Evolutionary conservation across 2,888 invertebrate species (phyloP).

Genomic region (Rhagium mordax): DNA sequence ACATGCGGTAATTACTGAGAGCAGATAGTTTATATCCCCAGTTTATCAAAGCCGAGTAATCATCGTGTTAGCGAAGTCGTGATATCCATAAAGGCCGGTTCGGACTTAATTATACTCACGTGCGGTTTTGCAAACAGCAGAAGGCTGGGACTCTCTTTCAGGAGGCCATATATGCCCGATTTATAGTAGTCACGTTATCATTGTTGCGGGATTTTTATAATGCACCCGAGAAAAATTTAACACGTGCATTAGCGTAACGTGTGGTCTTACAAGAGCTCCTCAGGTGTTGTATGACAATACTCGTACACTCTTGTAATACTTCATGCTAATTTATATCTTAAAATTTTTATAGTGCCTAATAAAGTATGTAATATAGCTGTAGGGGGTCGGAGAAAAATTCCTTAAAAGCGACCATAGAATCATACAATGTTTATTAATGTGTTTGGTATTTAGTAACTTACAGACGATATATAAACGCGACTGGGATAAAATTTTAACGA

Average conservation of each 20-base stretch:
- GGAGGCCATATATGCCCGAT: constrained; percentile 64
- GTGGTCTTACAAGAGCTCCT: constrained; percentile 50
- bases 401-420: neutral
- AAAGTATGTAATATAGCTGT: neutral
- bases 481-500: neutral
- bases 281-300: constrained; percentile 46
- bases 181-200: constrained; percentile 65
- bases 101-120: constrained; percentile 69
- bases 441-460: neutral
- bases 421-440: neutral
- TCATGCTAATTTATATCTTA: constrained; percentile 12
- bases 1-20: constrained; percentile 60
- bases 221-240: constrained; percentile 52
- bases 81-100: constrained; percentile 68
- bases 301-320: constrained; percentile 12
- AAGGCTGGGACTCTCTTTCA: constrained; percentile 57
- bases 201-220: constrained; percentile 60
- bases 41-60: constrained; percentile 68
- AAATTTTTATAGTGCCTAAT: neutral
- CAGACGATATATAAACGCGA: neutral
- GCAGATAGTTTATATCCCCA: constrained; percentile 66
- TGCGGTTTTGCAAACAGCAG: constrained; percentile 65
- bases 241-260: constrained; percentile 56
- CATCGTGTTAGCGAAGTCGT: constrained; percentile 66
- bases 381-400: neutral